Conservation (phyloP, 2,888 invertebrate genomes). For the Panzeria rudis region DNA sequence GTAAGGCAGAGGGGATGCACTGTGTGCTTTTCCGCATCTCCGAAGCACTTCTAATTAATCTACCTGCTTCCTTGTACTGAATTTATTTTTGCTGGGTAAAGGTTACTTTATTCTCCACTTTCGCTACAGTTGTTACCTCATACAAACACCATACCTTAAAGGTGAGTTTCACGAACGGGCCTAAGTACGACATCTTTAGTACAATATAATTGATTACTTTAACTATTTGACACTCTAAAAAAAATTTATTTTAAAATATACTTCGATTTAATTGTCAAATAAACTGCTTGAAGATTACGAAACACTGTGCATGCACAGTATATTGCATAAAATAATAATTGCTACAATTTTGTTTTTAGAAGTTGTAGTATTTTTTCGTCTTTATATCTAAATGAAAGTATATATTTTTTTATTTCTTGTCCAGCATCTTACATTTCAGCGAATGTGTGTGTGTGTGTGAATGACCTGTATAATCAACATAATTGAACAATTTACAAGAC, state of each 20-base stretch:
- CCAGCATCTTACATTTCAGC: not conserved
- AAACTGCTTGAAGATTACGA: slow-evolving; percentile 6
- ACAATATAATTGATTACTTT: too few species aligned
- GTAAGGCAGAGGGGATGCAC: too few species aligned
- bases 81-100: too few species aligned
- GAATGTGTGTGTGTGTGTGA: slow-evolving; percentile 34
- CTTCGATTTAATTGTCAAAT: slow-evolving; percentile 3
- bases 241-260: not conserved
- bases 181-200: too few species aligned
- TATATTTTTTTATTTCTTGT: not conserved
- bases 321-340: slow-evolving; percentile 47
- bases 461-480: slow-evolving; percentile 58
- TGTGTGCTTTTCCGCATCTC: too few species aligned
- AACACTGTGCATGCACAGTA: slow-evolving; percentile 26
- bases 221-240: too few species aligned
- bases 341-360: slow-evolving; percentile 30
- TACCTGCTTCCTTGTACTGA: too few species aligned
- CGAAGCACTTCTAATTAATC: too few species aligned
- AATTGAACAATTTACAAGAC: slow-evolving; percentile 64
- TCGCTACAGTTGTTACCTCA: too few species aligned
- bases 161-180: too few species aligned
- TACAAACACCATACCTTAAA: too few species aligned
- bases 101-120: too few species aligned
- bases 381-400: slow-evolving; percentile 33
- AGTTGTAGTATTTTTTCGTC: not conserved